Conservation (phyloP, 2,888 invertebrate species). For the Drosophila kanekoi region DNA sequence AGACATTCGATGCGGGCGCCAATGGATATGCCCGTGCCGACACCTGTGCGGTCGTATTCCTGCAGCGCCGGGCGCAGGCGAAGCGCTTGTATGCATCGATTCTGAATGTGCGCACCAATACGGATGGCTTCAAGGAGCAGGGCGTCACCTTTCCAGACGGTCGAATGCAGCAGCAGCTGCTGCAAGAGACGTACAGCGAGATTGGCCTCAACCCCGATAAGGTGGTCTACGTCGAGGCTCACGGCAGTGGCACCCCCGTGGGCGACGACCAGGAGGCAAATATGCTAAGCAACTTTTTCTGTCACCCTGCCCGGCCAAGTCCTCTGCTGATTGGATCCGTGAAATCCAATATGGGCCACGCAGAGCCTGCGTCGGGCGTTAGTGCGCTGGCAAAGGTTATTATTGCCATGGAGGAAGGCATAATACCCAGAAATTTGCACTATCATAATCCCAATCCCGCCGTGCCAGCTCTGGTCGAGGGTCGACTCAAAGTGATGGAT, state of each 20-base stretch:
- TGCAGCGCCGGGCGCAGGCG: constrained; percentile 92
- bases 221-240: constrained; percentile 97
- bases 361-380: constrained; percentile 96
- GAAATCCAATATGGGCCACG: constrained; percentile 99
- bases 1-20: constrained; percentile 96
- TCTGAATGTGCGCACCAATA: constrained; percentile 95
- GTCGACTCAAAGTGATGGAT: constrained; percentile 95
- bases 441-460: constrained; percentile 94
- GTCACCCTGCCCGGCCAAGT: constrained; percentile 89
- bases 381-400: constrained; percentile 97
- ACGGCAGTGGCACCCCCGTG: constrained; percentile 99
- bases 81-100: constrained; percentile 94
- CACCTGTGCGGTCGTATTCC: constrained; percentile 92
- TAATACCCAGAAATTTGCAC: constrained; percentile 96
- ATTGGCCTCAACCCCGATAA: constrained; percentile 92
- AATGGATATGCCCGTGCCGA: constrained; percentile 97
- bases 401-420: constrained; percentile 95
- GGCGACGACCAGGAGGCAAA: constrained; percentile 99
- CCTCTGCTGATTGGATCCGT: constrained; percentile 98
- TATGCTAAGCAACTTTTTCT: constrained; percentile 96
- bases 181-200: constrained; percentile 94
- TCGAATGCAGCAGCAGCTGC: constrained; percentile 91
- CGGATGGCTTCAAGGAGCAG: constrained; percentile 96
- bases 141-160: constrained; percentile 95
- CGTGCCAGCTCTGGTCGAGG: constrained; percentile 95